A percentile compares a stretch with the other conserved stretches of the same genome.
phyloP scores from a whole-genome alignment of 2,113 vertebrate species.

The Sapayoa aenigma region DNA sequence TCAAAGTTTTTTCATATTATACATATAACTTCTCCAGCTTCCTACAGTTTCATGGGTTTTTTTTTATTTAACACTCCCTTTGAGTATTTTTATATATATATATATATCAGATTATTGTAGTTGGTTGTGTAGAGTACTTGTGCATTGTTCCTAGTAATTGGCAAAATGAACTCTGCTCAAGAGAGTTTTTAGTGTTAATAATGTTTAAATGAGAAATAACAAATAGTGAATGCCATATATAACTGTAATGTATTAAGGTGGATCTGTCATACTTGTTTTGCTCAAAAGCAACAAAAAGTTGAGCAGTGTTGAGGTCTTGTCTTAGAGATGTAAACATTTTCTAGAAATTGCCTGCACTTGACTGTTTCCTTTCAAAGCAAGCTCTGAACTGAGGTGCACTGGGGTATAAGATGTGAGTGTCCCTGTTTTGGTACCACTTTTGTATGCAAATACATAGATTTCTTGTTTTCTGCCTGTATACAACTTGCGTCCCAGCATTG shows the following conservation, averaged over 20 bases:
- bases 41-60: not conserved
- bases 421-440: not conserved
- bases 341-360: not conserved
- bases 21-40: not conserved
- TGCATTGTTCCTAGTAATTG: not conserved
- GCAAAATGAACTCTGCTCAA: not conserved
- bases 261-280: not conserved
- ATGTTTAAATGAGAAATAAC: not conserved
- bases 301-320: not conserved
- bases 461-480: not conserved
- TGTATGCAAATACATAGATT: not conserved
- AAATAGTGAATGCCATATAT: not conserved
- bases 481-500: not conserved
- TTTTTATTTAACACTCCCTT: not conserved
- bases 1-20: not conserved
- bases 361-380: constrained; percentile 36
- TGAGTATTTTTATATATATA: not conserved
- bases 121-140: not conserved
- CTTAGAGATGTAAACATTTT: not conserved
- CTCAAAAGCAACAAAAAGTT: not conserved
- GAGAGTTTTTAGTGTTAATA: not conserved
- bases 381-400: not conserved
- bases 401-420: rapidly evolving
- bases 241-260: not conserved
- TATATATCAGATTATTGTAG: not conserved